Conservation (phyloP, 1,140 invertebrate genomes). For the Micrasema minimum region DNA sequence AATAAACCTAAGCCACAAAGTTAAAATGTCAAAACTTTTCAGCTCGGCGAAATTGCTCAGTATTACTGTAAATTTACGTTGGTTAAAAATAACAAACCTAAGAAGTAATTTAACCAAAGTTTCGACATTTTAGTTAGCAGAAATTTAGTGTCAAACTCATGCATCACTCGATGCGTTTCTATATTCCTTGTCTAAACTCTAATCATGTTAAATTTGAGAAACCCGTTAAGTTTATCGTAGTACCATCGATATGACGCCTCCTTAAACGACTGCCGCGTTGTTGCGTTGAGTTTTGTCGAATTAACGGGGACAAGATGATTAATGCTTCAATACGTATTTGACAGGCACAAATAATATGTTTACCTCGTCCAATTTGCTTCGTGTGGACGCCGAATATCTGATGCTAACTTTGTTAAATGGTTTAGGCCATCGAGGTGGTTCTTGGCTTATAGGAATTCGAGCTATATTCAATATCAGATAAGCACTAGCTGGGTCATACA, state of each 20-base stretch:
- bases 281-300: slow-evolving; percentile 37
- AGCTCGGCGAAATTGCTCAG: too few species aligned
- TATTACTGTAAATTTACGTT: too few species aligned
- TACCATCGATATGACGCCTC: slow-evolving; percentile 32
- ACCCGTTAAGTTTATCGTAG: slow-evolving; percentile 24
- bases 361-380: slow-evolving; percentile 35
- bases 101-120: too few species aligned
- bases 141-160: too few species aligned
- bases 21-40: too few species aligned
- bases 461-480: slow-evolving; percentile 3
- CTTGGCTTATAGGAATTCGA: slow-evolving; percentile 6
- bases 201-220: too few species aligned
- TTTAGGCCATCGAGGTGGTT: neutral
- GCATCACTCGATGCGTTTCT: too few species aligned
- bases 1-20: too few species aligned
- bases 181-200: too few species aligned
- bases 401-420: slow-evolving; percentile 15
- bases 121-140: too few species aligned
- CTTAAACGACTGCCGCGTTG: slow-evolving; percentile 21
- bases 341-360: slow-evolving; percentile 37
- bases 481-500: neutral
- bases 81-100: too few species aligned
- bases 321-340: slow-evolving; percentile 35
- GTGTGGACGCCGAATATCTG: slow-evolving; percentile 5
- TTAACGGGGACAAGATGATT: slow-evolving; percentile 36